Base-by-base conservation (phyloP, 2,113 vertebrate species). In the Chamaea fasciata region DNA sequence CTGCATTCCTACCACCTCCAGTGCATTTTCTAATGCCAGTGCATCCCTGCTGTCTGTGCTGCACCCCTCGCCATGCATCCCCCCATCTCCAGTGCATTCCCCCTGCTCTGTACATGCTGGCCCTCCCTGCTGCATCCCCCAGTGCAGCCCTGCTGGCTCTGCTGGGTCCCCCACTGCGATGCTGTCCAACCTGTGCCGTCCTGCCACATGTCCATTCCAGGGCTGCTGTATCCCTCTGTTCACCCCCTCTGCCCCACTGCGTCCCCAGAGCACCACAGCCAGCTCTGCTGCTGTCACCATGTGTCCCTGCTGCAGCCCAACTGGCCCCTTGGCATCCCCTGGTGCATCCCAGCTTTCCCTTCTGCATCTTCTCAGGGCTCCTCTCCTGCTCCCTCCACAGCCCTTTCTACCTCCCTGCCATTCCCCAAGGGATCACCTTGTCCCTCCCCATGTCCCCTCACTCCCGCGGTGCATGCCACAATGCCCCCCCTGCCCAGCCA, bases 161-260 rank as follows among this genome's bases (percentile, higher is more conserved):
- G 63, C 47, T 67, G 67, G 67, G 56, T 12, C 24, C 22, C 33
- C 5, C 33, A 23, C 5, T 8, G 65, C 0, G 0, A 26, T 57
- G 23, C 19, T 90, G 52, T 59, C 41, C 71, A 10, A 3, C 11
- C 57, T 53, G n/a, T 2, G 0, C 27, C 15, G 6, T 47, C 21
- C 42, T 44, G 16, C 56, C 1, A 3, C 17, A 8, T 0, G 0
- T 52, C 67, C n/a, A 39, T 7, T 37, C 23, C 59, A 30, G 49
- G 17, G 30, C 21, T 90, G 53, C 64, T 57, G 15, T 19, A 11
- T 52, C 37, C 28, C 46, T 30, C 41, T 20, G 1, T 20, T 33
- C n/a, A 57, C 30, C 49, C 33, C 10, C 17, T 9, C 35, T 46
- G 35, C n/a, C 77, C 59, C 20, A 3, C 37, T 68, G 47, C 1